phyloP scores from a whole-genome alignment of 2,888 invertebrate genomes.

The Phaonia tiefii region DNA sequence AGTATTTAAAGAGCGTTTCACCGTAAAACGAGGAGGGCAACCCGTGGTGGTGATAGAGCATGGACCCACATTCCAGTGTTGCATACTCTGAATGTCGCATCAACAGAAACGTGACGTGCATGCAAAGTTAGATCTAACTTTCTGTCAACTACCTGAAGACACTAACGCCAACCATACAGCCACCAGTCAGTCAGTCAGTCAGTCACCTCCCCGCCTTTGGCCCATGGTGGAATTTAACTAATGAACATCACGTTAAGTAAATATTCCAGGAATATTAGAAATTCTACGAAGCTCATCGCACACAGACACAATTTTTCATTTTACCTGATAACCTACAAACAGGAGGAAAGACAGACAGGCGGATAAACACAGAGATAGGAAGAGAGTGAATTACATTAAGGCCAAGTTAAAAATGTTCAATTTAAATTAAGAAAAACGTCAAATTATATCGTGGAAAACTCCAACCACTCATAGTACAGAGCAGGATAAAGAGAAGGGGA shows the following conservation, averaged over 20 bases:
- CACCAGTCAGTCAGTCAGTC: neutral
- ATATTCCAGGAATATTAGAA: slow-evolving; percentile 43
- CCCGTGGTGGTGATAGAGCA: neutral
- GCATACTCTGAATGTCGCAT: slow-evolving; percentile 29
- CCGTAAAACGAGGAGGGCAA: neutral
- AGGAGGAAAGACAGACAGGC: neutral
- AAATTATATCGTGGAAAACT: slow-evolving; percentile 33
- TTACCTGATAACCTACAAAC: slow-evolving; percentile 61
- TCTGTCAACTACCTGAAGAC: slow-evolving; percentile 52
- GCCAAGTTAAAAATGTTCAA: slow-evolving; percentile 53
- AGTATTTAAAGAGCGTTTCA: slow-evolving; percentile 17
- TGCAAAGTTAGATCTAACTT: slow-evolving; percentile 30
- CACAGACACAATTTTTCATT: slow-evolving; percentile 2
- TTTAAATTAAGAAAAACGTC: slow-evolving; percentile 46
- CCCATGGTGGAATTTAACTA: slow-evolving; percentile 38
- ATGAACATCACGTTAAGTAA: slow-evolving; percentile 57
- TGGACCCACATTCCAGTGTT: neutral
- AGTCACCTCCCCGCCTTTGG: neutral
- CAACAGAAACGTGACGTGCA: slow-evolving; percentile 60
- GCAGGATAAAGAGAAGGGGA: slow-evolving; percentile 28
- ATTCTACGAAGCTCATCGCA: slow-evolving; percentile 33
- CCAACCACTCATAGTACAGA: neutral
- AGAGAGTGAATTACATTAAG: slow-evolving; percentile 21
- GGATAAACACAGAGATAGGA: neutral
- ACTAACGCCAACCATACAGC: slow-evolving; percentile 13